phyloP scores from a whole-genome alignment of 2,888 invertebrate species.

The Ceriagrion tenellum region DNA sequence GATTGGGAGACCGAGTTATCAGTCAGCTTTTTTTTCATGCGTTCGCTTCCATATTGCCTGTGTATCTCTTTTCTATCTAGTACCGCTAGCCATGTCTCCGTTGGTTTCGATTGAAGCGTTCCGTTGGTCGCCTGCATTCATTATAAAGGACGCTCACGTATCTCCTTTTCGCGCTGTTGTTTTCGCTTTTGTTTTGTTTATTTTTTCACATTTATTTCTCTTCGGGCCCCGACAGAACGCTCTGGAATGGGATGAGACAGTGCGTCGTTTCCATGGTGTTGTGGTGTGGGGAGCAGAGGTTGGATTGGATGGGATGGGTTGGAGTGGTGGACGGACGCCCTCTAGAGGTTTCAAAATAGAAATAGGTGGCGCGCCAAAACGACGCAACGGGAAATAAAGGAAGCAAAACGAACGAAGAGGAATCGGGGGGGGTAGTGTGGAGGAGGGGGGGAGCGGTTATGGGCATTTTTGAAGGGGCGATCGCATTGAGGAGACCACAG shows the following conservation, averaged over 20 bases:
- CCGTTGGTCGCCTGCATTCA: background rate
- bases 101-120: background rate
- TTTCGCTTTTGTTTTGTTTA: background rate
- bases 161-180: background rate
- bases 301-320: no score
- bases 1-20: no score
- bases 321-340: background rate
- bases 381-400: background rate
- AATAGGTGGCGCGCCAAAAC: constrained; percentile 26
- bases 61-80: background rate
- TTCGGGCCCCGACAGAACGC: background rate
- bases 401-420: background rate
- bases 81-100: no score
- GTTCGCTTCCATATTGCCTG: no score
- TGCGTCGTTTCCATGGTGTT: constrained; percentile 19
- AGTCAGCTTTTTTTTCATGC: no score
- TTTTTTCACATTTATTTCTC: background rate
- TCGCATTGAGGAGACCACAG: background rate
- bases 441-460: background rate
- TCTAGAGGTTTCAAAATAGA: background rate
- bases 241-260: background rate
- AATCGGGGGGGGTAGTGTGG: background rate
- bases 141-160: background rate
- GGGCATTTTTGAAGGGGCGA: background rate
- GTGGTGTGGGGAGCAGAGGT: no score